These are phyloP conservation scores for Minunthozetes semirufus DNA, from an alignment of 2,888 invertebrate genomes.

Conservation along the genomic window DNA sequence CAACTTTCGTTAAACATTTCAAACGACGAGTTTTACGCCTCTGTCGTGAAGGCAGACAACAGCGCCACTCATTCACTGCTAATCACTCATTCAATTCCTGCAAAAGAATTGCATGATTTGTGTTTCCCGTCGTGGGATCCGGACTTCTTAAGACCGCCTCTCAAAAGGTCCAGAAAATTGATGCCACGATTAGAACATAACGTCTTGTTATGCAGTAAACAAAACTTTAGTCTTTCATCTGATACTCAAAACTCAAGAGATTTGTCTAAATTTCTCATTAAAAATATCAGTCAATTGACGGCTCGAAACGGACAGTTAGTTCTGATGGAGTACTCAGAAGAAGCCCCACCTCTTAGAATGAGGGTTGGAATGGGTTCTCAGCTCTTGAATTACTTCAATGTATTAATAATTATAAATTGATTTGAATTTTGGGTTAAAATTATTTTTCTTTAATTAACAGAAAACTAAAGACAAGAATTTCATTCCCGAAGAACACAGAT, in stretches of 20 bases:
- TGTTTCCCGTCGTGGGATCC: neutral
- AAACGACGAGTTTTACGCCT: constrained; percentile 17
- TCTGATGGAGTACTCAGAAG: constrained; percentile 19
- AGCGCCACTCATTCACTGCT: neutral
- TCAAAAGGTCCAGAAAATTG: neutral
- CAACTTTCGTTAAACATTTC: neutral
- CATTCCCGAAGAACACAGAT: neutral
- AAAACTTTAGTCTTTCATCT: too few species aligned
- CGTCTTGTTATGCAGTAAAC: neutral
- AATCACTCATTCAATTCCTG: constrained; percentile 14
- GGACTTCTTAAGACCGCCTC: neutral
- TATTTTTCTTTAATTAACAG: neutral
- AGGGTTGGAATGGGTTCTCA: constrained; percentile 26
- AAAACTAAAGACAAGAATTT: neutral
- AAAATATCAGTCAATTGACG: neutral
- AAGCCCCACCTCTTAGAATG: neutral
- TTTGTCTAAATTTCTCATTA: neutral
- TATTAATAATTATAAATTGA: neutral
- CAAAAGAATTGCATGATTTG: neutral
- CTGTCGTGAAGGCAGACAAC: neutral
- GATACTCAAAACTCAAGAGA: neutral
- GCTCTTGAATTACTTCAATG: constrained; percentile 1
- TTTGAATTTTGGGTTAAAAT: neutral
- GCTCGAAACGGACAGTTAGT: neutral
- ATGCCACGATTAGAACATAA: neutral